Percentiles rank a stretch among this genome's conserved stretches.
Evolutionary conservation across 1,140 invertebrate genomes (phyloP).

Genomic region (Trachymyrmex septentrionalis): DNA sequence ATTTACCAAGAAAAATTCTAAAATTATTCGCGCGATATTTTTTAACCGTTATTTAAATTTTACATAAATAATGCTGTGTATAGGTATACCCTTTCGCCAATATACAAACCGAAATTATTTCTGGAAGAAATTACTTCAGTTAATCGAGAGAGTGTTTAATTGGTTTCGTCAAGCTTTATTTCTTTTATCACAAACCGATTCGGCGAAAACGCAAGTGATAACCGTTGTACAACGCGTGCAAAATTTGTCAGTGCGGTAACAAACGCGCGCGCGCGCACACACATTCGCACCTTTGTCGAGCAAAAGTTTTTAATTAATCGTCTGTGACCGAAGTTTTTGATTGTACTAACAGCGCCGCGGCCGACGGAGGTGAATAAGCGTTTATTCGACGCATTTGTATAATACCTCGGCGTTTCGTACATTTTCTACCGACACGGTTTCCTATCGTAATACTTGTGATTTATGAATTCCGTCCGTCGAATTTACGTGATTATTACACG

Average conservation of each 20-base stretch:
- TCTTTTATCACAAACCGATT: neutral
- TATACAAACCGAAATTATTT: neutral
- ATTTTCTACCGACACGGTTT: conserved; percentile 37
- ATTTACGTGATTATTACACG: conserved; percentile 29
- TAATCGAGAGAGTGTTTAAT: neutral
- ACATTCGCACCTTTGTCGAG: conserved; percentile 41
- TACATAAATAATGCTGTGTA: neutral
- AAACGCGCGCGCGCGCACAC: neutral
- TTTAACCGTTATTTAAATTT: neutral
- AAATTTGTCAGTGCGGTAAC: conserved; percentile 21
- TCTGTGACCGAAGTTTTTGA: conserved; percentile 59
- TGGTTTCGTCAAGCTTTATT: neutral
- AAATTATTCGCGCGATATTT: neutral
- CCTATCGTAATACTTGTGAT: conserved; percentile 50
- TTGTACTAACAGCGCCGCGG: conserved; percentile 50
- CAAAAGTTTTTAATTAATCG: conserved; percentile 62
- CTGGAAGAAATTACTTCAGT: neutral
- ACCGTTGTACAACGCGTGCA: conserved; percentile 1
- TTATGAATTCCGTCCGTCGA: conserved; percentile 49
- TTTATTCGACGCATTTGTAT: conserved; percentile 59
- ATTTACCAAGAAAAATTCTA: neutral
- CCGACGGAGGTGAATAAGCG: conserved; percentile 36
- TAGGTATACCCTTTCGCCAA: neutral
- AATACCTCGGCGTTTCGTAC: conserved; percentile 36
- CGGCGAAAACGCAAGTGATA: conserved; percentile 24